Percentiles rank a stretch among this genome's conserved stretches.
Evolutionary conservation across 2,888 invertebrate species (phyloP).

Genomic region (Drosophila buzzatii): DNA sequence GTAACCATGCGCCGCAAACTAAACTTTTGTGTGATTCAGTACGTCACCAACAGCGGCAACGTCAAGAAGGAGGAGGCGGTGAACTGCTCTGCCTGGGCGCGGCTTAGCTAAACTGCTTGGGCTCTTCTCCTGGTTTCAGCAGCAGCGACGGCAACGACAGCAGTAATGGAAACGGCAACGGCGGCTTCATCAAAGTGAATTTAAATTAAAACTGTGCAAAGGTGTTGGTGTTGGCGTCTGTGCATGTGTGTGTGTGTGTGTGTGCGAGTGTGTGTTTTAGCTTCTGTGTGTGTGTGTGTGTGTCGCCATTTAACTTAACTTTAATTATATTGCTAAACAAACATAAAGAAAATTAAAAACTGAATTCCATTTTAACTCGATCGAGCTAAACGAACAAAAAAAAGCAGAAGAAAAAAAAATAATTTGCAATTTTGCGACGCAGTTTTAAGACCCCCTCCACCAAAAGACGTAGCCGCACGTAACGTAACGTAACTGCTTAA

Average conservation of each 20-base stretch:
- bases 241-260: constrained; percentile 27
- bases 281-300: constrained; percentile 29
- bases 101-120: constrained; percentile 48
- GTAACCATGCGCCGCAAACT: constrained; percentile 66
- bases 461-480: constrained; percentile 39
- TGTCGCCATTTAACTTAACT: constrained; percentile 63
- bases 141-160: constrained; percentile 19
- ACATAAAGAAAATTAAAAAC: constrained; percentile 51
- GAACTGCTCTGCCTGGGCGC: constrained; percentile 59
- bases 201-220: constrained; percentile 65
- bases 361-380: constrained; percentile 50
- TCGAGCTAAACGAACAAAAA: constrained; percentile 38
- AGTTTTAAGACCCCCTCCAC: constrained; percentile 54
- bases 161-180: constrained; percentile 19
- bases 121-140: constrained; percentile 33
- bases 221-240: constrained; percentile 45
- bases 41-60: constrained; percentile 77
- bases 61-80: constrained; percentile 79
- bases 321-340: constrained; percentile 68
- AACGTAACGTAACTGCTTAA: constrained; percentile 58
- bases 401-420: constrained; percentile 31
- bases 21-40: constrained; percentile 73
- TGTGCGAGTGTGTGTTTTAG: constrained; percentile 10
- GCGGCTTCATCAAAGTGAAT: constrained; percentile 64
- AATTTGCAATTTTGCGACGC: constrained; percentile 68